Conservation (phyloP, 2,888 invertebrate species). For the Cecidostiba fungosa region DNA sequence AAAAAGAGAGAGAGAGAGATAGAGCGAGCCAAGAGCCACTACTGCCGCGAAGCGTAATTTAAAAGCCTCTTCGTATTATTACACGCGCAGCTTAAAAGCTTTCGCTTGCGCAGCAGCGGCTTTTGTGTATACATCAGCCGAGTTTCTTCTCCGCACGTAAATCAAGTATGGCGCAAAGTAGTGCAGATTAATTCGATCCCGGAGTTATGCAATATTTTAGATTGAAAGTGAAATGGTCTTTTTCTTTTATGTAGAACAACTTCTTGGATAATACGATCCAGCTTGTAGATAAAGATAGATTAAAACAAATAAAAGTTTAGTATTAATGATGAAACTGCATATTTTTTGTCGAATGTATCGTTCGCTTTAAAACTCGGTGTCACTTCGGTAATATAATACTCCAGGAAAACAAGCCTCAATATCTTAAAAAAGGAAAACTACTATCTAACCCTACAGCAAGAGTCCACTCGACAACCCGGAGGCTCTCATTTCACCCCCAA, state of each 20-base stretch:
- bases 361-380: no score
- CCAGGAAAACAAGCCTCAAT: not conserved
- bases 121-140: conserved; percentile 18
- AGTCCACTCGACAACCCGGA: not conserved
- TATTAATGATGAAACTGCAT: no score
- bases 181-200: conserved; percentile 43
- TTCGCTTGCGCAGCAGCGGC: conserved; percentile 11
- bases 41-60: conserved; percentile 34
- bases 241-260: not conserved
- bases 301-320: no score
- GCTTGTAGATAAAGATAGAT: not conserved
- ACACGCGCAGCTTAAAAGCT: conserved; percentile 54
- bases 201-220: conserved; percentile 23
- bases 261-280: not conserved
- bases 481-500: not conserved
- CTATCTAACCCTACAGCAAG: not conserved
- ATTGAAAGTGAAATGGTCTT: not conserved
- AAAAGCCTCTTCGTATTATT: conserved; percentile 52
- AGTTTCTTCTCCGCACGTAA: conserved; percentile 15
- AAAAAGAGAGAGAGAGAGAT: conserved; percentile 11
- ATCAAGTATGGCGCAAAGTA: not conserved
- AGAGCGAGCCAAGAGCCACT: not conserved
- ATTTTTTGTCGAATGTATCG: no score
- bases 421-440: not conserved
- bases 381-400: not conserved